Conservation (phyloP, 2,113 vertebrate genomes). For the Cephalophus harveyi region DNA sequence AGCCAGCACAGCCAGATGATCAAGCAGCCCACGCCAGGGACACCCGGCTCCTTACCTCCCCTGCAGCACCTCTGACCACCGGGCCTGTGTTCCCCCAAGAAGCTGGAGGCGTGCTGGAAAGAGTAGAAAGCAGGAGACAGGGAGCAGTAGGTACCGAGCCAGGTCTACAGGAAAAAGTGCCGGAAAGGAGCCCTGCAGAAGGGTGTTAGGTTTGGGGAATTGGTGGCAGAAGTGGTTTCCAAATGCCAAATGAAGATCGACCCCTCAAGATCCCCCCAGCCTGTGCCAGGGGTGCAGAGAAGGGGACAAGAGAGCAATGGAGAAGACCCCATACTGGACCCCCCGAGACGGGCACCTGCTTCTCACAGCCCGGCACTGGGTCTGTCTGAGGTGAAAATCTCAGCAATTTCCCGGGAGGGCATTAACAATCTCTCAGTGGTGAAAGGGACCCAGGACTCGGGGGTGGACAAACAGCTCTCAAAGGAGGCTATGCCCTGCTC, state of each 20-base stretch:
- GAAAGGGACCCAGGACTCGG: neutral
- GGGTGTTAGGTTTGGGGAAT: constrained; percentile 11
- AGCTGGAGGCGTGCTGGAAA: constrained; percentile 85
- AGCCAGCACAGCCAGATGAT: neutral
- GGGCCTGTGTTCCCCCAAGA: constrained; percentile 82
- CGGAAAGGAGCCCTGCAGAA: constrained; percentile 72
- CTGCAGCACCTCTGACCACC: constrained; percentile 82
- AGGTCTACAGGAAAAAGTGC: constrained; percentile 73
- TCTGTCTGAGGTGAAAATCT: neutral
- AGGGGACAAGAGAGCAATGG: neutral
- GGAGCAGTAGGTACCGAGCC: constrained; percentile 79
- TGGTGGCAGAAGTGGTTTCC: neutral
- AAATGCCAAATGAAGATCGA: neutral
- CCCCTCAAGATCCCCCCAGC: neutral
- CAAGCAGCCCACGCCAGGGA: neutral
- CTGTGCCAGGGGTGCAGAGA: neutral
- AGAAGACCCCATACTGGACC: neutral
- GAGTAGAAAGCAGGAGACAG: constrained; percentile 86
- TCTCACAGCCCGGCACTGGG: neutral
- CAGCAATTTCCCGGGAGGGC: neutral
- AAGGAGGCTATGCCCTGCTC: neutral
- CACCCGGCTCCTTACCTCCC: constrained; percentile 84
- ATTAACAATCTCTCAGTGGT: neutral
- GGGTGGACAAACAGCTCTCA: neutral
- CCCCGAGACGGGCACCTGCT: neutral